Base-by-base conservation (phyloP, 2,113 vertebrate species). In the Planiliza haematocheilus region DNA sequence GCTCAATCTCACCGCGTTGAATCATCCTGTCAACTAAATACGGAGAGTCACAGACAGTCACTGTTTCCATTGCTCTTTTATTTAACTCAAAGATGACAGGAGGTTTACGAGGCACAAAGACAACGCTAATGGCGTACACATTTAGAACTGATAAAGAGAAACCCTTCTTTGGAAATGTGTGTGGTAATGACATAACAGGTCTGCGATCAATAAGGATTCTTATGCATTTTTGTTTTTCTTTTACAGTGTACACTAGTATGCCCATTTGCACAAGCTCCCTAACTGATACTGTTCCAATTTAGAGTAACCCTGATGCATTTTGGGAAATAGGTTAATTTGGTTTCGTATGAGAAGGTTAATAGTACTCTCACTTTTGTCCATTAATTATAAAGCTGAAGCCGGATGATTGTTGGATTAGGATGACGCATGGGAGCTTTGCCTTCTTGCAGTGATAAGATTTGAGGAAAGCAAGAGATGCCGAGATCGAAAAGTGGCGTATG, bases 41-140 rank as follows among this genome's bases (percentile, higher is more conserved):
- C 53, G 17, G 41, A 86, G 66, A 79, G 71, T 86, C 81, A 83
- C 73, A 74, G 50, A 45, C 56, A 43, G 59, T 82, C 74, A 66
- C 10, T 74, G 68, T 89, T 88, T 90, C 79, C 81, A 83, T 64
- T 51, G 53, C 42, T 67, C 42, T 73, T 79, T 46, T 21, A 57
- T 82, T 68, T 63, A 81, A 79, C 48, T 46, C 57, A 56, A 70
- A 56, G 20, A 78, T 73, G 73, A 84, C 71, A 77, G 46, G 14
- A 20, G 42, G 51, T 53, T 70, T 45, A 67, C 5, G 49, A 10
- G 43, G 30, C 13, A 8, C 52, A 66, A 1, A 45, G 37, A 18
- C n/a, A 57, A 75, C 64, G 53, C n/a, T 5, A 70, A 60, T 38
- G 52, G 17, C 18, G 38, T 34, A 20, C 20, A 42, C 12, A 42